Base-by-base conservation (phyloP, 2,113 vertebrate genomes). In the Nannospalax galili region DNA sequence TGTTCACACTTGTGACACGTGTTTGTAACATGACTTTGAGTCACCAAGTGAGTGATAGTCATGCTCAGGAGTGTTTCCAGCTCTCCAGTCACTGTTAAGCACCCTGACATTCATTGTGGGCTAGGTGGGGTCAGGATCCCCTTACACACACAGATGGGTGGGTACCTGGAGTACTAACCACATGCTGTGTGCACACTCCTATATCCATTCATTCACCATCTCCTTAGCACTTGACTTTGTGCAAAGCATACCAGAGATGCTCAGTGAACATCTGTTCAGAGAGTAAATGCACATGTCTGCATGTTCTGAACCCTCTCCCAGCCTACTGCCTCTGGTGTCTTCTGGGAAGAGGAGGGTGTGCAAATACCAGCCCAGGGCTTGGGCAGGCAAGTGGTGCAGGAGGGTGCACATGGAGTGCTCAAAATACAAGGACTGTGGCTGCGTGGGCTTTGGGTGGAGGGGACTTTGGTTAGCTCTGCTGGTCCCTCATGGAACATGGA, bases 291-390 rank as follows among this genome's bases (percentile, higher is more conserved):
- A 62, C 24, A 26, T 0, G 64, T 19, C 12, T 9, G 35, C 3
- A 0, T 5, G 24, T 20, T n/a, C 67, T 37, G 17, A 4, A 4
- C 88, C n/a, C 81, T 69, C 28, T n/a, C 52, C 35, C 37, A 14
- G n/a, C 14, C 37, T 0, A 2, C 69, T 0, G 17, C 56, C 37
- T 52, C 56, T 35, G 85, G 77, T 4, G 0, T 56, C 37, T 42
- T 69, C 95, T 37, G 45, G 30, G 82, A 45, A 2, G 42, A 77
- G 30, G 70, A 45, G 40, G 32, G 62, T 40, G n/a, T 40, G 90
- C 82, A 64, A 60, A 58, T 7, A 4, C 1, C 1, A 56, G n/a
- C 14, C 62, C 16, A 26, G 64, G 19, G 4, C 73, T 40, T 9
- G 58, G 60, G 60, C n/a, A 4, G 1, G 5, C 3, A 5, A n/a